These are phyloP conservation scores for Clanis bilineata DNA, from an alignment of 2,888 invertebrate genomes.

Conservation along the genomic window DNA sequence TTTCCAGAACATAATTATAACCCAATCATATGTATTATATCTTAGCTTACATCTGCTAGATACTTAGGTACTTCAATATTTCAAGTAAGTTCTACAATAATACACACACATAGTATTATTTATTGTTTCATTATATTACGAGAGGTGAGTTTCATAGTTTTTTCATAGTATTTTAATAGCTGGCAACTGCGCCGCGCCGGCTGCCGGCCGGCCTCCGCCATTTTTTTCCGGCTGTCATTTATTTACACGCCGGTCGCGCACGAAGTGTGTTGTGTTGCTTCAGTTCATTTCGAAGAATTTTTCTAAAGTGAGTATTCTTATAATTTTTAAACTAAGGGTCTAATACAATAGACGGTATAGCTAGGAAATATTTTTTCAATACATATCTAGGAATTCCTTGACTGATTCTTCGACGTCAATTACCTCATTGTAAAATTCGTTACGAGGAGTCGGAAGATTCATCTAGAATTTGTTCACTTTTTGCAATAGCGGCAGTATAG, in stretches of 20 bases:
- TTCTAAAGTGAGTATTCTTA: constrained; percentile 21
- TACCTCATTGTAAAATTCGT: background rate
- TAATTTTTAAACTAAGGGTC: background rate
- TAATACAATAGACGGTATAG: too few relatives aligned
- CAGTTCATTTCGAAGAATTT: constrained; percentile 12
- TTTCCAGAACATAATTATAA: too few relatives aligned
- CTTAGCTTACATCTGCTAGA: too few relatives aligned
- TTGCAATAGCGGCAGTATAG: background rate
- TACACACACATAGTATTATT: too few relatives aligned
- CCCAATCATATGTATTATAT: too few relatives aligned
- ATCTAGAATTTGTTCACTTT: background rate
- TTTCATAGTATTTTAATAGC: background rate
- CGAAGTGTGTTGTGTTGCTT: constrained; percentile 19
- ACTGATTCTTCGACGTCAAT: too few relatives aligned
- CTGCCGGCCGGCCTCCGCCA: constrained; percentile 5
- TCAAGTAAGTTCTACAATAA: too few relatives aligned
- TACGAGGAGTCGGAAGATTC: background rate
- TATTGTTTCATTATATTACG: too few relatives aligned
- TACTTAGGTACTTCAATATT: too few relatives aligned
- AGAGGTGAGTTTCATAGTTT: too few relatives aligned
- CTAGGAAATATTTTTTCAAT: too few relatives aligned
- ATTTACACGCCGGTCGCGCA: constrained; percentile 23
- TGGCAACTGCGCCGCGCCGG: background rate
- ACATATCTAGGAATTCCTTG: too few relatives aligned
- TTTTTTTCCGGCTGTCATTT: constrained; percentile 14